These are phyloP conservation scores for Plectropomus leopardus DNA, from an alignment of 2,113 vertebrate species.

Conservation along the genomic window DNA sequence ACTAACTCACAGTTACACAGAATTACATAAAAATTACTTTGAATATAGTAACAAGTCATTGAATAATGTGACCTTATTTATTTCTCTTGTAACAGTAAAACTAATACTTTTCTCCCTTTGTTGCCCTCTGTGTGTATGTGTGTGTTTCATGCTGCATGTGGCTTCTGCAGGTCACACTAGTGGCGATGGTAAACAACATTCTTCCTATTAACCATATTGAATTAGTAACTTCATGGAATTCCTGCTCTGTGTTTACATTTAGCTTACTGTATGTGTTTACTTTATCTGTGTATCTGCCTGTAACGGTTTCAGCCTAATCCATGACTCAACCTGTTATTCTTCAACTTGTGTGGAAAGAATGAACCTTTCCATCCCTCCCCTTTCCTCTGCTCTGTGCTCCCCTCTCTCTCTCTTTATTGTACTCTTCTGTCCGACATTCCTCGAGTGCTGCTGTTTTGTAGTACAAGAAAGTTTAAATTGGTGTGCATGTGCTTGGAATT, in stretches of 20 bases:
- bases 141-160: conserved; percentile 67
- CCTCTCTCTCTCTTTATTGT: conserved; percentile 28
- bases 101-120: conserved; percentile 56
- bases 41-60: not conserved
- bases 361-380: conserved; percentile 71
- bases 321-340: conserved; percentile 83
- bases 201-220: conserved; percentile 46
- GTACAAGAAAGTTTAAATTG: conserved; percentile 21
- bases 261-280: not conserved
- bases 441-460: conserved; percentile 15
- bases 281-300: conserved; percentile 28
- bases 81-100: conserved; percentile 18
- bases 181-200: conserved; percentile 82
- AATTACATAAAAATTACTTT: conserved; percentile 17
- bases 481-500: conserved; percentile 48
- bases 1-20: conserved; percentile 37
- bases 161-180: conserved; percentile 79
- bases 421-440: conserved; percentile 22
- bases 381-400: conserved; percentile 43
- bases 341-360: conserved; percentile 69
- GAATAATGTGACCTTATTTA: not conserved
- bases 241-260: conserved; percentile 31
- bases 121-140: conserved; percentile 49
- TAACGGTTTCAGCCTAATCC: conserved; percentile 49
- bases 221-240: conserved; percentile 20